These are phyloP conservation scores for Cremastinae sp. DNA, from an alignment of 2,888 invertebrate genomes.

Conservation along the genomic window DNA sequence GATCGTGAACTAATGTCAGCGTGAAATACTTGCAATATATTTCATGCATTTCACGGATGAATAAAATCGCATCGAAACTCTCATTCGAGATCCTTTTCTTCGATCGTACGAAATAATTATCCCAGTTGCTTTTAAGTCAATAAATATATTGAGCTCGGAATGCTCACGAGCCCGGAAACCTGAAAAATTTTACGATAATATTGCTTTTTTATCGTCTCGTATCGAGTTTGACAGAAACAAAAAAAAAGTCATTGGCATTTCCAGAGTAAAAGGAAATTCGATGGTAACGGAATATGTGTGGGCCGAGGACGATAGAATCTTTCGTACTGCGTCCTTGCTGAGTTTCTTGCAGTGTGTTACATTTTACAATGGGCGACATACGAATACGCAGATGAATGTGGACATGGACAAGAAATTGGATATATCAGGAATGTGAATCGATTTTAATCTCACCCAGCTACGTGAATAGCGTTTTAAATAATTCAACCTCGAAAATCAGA, in stretches of 20 bases:
- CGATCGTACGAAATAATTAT: background rate
- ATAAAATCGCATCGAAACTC: too few relatives aligned
- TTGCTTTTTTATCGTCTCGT: background rate
- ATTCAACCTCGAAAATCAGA: constrained; percentile 31
- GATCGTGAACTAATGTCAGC: too few relatives aligned
- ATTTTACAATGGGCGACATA: constrained; percentile 16
- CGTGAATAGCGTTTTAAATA: background rate
- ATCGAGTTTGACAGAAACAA: background rate
- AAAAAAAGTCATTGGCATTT: background rate
- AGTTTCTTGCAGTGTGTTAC: constrained; percentile 9
- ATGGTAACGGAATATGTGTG: constrained; percentile 12
- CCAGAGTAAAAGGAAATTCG: background rate
- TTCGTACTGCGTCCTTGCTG: background rate
- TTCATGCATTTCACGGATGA: too few relatives aligned
- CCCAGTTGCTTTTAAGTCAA: too few relatives aligned
- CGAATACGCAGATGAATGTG: too few relatives aligned
- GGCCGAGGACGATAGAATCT: background rate
- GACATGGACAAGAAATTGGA: constrained; percentile 6
- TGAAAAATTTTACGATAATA: background rate
- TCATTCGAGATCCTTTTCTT: background rate
- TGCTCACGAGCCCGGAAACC: background rate
- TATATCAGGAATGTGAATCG: constrained; percentile 4
- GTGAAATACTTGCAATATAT: too few relatives aligned
- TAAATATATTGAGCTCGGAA: background rate
- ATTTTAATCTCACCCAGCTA: background rate